Conservation (phyloP, 2,113 vertebrate genomes). For the Nerophis ophidion region DNA sequence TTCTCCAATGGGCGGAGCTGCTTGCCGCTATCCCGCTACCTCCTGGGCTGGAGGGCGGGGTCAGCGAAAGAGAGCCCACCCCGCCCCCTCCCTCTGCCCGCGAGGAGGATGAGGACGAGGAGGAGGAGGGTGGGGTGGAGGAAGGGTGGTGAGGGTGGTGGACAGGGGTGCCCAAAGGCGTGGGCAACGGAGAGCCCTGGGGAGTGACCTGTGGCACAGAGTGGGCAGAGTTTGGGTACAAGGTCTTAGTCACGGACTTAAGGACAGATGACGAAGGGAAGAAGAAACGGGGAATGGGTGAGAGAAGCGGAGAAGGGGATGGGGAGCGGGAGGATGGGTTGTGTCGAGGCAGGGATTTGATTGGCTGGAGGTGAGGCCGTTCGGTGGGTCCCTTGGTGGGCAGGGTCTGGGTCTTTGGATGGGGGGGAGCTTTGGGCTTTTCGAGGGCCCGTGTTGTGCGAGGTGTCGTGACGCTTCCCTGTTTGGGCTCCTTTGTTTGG, state of each 20-base stretch:
- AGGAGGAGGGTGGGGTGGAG: constrained; percentile 74
- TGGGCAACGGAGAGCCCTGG: constrained; percentile 85
- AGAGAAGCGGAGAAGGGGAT: constrained; percentile 74
- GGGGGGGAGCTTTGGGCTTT: constrained; percentile 56
- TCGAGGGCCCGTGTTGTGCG: constrained; percentile 70
- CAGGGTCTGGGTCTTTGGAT: constrained; percentile 86
- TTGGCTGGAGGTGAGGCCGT: constrained; percentile 79
- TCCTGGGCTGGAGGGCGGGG: constrained; percentile 86
- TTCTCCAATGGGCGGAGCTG: constrained; percentile 82
- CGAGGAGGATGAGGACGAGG: constrained; percentile 75
- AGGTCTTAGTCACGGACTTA: constrained; percentile 76
- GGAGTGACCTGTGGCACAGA: constrained; percentile 81
- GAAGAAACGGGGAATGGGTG: constrained; percentile 76
- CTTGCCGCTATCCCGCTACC: constrained; percentile 80
- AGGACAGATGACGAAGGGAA: constrained; percentile 81
- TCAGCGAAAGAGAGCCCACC: constrained; percentile 74
- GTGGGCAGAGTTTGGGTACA: constrained; percentile 77
- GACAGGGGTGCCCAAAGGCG: constrained; percentile 81
- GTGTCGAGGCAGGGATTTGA: constrained; percentile 80
- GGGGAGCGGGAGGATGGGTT: constrained; percentile 72
- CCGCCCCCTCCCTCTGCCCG: constrained; percentile 73
- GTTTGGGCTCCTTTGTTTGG: constrained; percentile 71
- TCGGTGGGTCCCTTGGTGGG: constrained; percentile 77
- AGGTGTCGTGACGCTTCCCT: constrained; percentile 60
- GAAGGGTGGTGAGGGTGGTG: constrained; percentile 75